These are phyloP conservation scores for Eupithecia centaureata DNA, from an alignment of 2,888 invertebrate genomes.

Conservation along the genomic window DNA sequence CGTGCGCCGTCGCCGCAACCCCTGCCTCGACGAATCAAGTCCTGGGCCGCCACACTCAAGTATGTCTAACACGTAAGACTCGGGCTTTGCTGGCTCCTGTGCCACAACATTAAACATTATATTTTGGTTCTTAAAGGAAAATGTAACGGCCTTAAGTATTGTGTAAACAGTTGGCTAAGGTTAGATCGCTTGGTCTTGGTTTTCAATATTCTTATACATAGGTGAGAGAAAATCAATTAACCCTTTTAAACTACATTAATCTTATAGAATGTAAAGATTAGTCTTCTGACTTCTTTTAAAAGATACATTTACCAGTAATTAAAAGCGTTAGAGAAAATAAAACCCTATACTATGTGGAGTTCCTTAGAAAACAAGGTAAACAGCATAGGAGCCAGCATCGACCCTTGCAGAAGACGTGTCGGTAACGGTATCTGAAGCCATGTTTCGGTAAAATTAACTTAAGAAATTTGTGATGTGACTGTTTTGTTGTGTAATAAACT, in stretches of 20 bases:
- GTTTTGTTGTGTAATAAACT: slow-evolving; percentile 41
- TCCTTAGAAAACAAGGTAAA: slow-evolving; percentile 10
- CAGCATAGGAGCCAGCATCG: slow-evolving; percentile 48
- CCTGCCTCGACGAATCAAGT: slow-evolving; percentile 71
- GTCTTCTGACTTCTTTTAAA: too few species aligned
- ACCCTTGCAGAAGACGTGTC: slow-evolving; percentile 44
- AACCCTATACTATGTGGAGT: not conserved
- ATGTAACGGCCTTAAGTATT: not conserved
- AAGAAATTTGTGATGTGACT: slow-evolving; percentile 39
- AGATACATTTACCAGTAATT: not conserved
- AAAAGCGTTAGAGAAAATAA: not conserved
- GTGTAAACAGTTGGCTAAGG: not conserved
- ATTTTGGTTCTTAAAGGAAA: not conserved
- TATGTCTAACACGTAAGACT: slow-evolving; percentile 62
- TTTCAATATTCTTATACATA: not conserved
- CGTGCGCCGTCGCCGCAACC: slow-evolving; percentile 57
- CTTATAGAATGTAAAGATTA: too few species aligned
- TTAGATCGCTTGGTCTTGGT: not conserved
- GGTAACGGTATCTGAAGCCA: slow-evolving; percentile 40
- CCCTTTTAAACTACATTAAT: too few species aligned
- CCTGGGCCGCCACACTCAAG: slow-evolving; percentile 76
- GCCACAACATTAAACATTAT: not conserved
- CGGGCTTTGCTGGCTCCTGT: slow-evolving; percentile 48
- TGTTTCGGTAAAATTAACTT: slow-evolving; percentile 38
- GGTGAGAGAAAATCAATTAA: too few species aligned